Conservation (phyloP, 2,113 vertebrate genomes). For the human (Homo sapiens) region DNA sequence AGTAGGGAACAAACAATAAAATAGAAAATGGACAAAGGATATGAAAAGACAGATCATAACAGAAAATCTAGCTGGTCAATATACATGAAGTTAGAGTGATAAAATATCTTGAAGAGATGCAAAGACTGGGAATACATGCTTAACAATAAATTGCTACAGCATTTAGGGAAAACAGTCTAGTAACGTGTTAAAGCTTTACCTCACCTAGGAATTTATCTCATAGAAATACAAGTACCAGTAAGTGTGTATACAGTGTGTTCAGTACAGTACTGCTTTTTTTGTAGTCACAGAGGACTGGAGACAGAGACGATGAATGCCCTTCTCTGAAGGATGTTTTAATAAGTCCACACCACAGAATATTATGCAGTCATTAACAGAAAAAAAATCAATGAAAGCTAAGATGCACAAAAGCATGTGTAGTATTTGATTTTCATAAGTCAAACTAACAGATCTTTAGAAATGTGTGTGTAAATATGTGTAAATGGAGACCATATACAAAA, state of each 20-base stretch:
- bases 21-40: neutral
- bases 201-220: neutral
- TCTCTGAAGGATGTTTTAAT: constrained; percentile 19
- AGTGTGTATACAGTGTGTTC: neutral
- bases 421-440: neutral
- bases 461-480: neutral
- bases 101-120: constrained; percentile 3
- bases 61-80: neutral
- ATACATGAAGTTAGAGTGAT: neutral
- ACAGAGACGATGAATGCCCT: neutral
- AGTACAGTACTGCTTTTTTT: neutral
- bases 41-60: neutral
- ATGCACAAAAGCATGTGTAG: neutral
- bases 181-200: neutral
- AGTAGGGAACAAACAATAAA: neutral
- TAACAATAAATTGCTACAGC: constrained; percentile 19
- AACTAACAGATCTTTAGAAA: neutral
- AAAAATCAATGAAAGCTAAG: neutral
- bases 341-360: constrained; percentile 36
- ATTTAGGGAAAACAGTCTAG: neutral
- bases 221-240: neutral
- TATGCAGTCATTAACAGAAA: neutral
- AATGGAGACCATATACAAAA: neutral
- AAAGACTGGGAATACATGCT: neutral
- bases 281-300: neutral